Base-by-base conservation (phyloP, 2,888 invertebrate species). In the Schizotus pectinicornis region DNA sequence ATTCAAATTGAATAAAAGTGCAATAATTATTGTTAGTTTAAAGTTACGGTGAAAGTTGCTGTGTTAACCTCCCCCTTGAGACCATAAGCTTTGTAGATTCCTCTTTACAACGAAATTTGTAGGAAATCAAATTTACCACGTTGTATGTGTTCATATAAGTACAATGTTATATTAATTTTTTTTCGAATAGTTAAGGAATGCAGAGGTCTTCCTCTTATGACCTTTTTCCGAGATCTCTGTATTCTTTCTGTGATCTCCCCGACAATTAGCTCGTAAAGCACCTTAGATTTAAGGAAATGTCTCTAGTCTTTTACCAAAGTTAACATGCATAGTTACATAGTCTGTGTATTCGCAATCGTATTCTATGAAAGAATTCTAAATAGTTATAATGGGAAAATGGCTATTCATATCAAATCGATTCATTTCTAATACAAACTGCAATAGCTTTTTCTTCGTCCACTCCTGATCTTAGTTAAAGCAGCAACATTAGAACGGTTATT, bases 171-270 rank as follows among this genome's bases (percentile, higher is more conserved):
- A 22, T 3, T 22, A 3, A 22, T 22, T 22, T 22, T 22, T 50
- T 48, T 22, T 22, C 5, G 22, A 22, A 38, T 48, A 30, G 12
- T 43, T 22, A 50, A n/a, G 22, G 51, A 51, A 51, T 51, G 51
- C 51, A 51, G 51, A 51, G 51, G 43, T 51, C 51, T 51, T 51
- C 36, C 11, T 12, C 37, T 37, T 37, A 37, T 37, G 37, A 37
- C 37, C 9, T 37, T 37, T 36, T 33, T 30, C 50, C 41, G 32
- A 54, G 48, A 53, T 49, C 50, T 57, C 53, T 58, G 45, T 35
- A 58, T 58, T 58, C 58, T 47, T 41, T 48, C 36, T 56, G 56
- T 56, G 56, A 56, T 49, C 49, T 49, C 49, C 42, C 48, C n/a
- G 41, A 49, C 49, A 56, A 39, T 48, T 56, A 49, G 49, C 49